Percentiles rank a stretch among this genome's conserved stretches.
Evolutionary conservation across 2,797 vertebrate genomes (phyloP).

Genomic region (Chloroceryle inda): DNA sequence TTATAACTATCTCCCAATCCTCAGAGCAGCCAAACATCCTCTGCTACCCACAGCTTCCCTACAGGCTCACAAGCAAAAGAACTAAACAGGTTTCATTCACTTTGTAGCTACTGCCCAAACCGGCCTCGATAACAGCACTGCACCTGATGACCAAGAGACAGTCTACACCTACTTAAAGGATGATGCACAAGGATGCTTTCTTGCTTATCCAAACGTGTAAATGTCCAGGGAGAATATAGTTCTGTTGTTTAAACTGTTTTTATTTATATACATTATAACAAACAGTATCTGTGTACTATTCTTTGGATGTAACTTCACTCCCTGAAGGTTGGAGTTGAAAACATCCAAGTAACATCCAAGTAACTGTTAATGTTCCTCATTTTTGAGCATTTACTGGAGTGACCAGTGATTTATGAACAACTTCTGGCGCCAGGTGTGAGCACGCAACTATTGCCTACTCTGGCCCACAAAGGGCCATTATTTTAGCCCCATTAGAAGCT

Average conservation of each 20-base stretch:
- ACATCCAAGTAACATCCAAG: background rate
- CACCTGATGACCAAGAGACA: background rate
- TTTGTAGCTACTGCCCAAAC: background rate
- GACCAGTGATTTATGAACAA: background rate
- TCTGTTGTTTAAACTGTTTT: background rate
- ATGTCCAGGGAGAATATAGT: background rate
- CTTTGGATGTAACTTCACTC: background rate
- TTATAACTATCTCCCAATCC: background rate
- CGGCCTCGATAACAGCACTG: accelerated
- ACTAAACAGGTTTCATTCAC: background rate
- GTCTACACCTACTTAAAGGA: background rate
- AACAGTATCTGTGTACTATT: background rate
- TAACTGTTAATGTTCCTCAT: background rate
- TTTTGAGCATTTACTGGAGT: background rate
- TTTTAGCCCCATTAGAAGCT: background rate
- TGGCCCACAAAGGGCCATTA: background rate
- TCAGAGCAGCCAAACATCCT: background rate
- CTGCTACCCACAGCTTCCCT: background rate
- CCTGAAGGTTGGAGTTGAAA: background rate
- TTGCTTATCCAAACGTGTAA: background rate
- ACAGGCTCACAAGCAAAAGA: background rate
- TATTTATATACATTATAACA: background rate
- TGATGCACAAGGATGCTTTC: accelerated
- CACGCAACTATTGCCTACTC: background rate
- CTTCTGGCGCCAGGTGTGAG: background rate